Percentiles rank a stretch among this genome's conserved stretches.
Evolutionary conservation across 1,140 invertebrate genomes (phyloP).

Genomic region (Drosophila sp.): DNA sequence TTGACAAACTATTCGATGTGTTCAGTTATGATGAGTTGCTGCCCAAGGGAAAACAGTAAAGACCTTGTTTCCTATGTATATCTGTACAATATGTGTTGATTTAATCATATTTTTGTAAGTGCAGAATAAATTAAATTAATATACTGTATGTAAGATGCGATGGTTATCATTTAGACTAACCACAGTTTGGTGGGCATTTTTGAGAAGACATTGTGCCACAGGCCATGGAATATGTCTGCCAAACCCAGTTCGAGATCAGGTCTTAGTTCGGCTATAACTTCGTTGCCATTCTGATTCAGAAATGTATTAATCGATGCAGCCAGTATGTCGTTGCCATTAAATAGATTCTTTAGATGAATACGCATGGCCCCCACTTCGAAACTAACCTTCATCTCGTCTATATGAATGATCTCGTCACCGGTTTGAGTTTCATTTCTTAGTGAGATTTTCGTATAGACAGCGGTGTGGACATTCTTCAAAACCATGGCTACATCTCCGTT

Average conservation of each 20-base stretch:
- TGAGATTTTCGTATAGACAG: constrained; percentile 84
- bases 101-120: constrained; percentile 37
- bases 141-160: background rate
- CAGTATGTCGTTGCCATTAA: constrained; percentile 85
- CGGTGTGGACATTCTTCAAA: constrained; percentile 84
- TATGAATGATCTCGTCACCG: constrained; percentile 83
- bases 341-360: constrained; percentile 85
- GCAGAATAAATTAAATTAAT: constrained; percentile 59
- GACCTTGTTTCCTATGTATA: constrained; percentile 21
- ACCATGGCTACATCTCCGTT: constrained; percentile 84
- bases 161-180: constrained; percentile 83
- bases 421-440: constrained; percentile 79
- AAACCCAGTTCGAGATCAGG: constrained; percentile 90
- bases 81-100: constrained; percentile 38
- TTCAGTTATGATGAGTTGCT: constrained; percentile 76
- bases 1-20: constrained; percentile 83
- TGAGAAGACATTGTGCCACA: constrained; percentile 90
- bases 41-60: constrained; percentile 38
- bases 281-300: constrained; percentile 91
- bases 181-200: constrained; percentile 91
- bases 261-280: constrained; percentile 92
- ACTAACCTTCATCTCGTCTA: constrained; percentile 85
- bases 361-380: constrained; percentile 84
- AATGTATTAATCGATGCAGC: constrained; percentile 84
- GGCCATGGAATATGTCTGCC: constrained; percentile 90